These are phyloP conservation scores for Tolypeutes matacus DNA, from an alignment of 2,797 vertebrate species.

Conservation along the genomic window DNA sequence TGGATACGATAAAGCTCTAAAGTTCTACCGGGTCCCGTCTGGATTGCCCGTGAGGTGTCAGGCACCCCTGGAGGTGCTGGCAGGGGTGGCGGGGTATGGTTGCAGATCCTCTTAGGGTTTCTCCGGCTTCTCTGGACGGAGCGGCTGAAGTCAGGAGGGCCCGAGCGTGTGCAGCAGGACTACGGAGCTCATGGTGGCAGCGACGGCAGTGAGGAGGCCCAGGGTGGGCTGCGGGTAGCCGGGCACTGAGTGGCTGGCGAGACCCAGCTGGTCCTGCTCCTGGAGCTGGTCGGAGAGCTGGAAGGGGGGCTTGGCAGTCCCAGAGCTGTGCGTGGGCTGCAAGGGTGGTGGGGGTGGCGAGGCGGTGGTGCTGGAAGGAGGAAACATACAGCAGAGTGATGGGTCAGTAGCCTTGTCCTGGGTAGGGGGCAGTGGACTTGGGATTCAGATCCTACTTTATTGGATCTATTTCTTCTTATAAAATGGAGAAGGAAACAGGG, in stretches of 20 bases:
- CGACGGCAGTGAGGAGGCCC: constrained; percentile 21
- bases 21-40: constrained; percentile 86
- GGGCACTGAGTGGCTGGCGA: constrained; percentile 80
- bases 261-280: constrained; percentile 77
- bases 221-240: background rate
- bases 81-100: background rate
- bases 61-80: constrained; percentile 35
- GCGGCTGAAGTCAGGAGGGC: constrained; percentile 87
- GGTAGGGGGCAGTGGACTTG: background rate
- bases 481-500: background rate
- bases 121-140: constrained; percentile 78
- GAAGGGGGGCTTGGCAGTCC: constrained; percentile 91
- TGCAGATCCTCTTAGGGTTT: constrained; percentile 74
- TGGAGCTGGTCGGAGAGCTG: constrained; percentile 91
- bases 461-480: background rate
- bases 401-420: background rate
- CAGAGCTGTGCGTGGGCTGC: constrained; percentile 92
- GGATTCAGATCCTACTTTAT: background rate
- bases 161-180: constrained; percentile 85
- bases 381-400: background rate
- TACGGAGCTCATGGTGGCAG: constrained; percentile 74
- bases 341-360: constrained; percentile 87
- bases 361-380: constrained; percentile 90
- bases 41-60: constrained; percentile 42
- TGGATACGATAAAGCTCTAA: constrained; percentile 90